Base-by-base conservation (phyloP, 2,888 invertebrate species). In the Smittia aterrima region DNA sequence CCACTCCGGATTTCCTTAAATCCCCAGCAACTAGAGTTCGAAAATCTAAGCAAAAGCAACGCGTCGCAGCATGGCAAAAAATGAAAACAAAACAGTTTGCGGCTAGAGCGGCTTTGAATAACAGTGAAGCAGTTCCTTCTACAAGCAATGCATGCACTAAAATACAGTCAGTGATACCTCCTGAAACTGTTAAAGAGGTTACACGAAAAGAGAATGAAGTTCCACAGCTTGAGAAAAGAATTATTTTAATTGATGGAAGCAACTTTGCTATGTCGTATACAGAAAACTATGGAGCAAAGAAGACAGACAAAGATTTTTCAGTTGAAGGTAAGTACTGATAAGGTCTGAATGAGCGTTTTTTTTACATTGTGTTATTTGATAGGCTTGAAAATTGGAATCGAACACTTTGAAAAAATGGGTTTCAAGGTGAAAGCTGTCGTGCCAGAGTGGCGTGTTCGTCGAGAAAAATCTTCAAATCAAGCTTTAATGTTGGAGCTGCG, bases 401-500 rank as follows among this genome's bases (percentile, higher is more conserved):
- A 41, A 1, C 20, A 47, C 24, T 74, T 74, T 32, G 66, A 47
- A 24, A 7, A 27, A 0, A n/a, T 24, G 13, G 74, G 66, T 0
- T 66, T 66, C n/a, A n/a, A 74, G 40, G 74, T 74, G 7, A 74
- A 74, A 11, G 74, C 66, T 41, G 24, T 74, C 11, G 32, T 74
- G 6, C 74, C 74, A 25, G 66, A 74, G 22, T 74, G 16, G n/a
- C 64, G 74, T 20, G 25, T 47, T 1, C 41, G 47, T 7, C 53
- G 25, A 11, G 66, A 41, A 9, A 66, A 47, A 11, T 74, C 74
- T 3, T 66, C 66, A 13, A 66, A 74, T 38, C 66, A 41, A n/a
- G 18, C 18, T 22, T 1, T 66, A 9, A 66, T 74, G 53, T 2
- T 9, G 9, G 7, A 53, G 18, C 18, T 74, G 7, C n/a, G 41